Percentiles rank a stretch among this genome's conserved stretches.
Conservation (phyloP, 2,113 vertebrate species). For the Phrynosoma blainvillii region DNA sequence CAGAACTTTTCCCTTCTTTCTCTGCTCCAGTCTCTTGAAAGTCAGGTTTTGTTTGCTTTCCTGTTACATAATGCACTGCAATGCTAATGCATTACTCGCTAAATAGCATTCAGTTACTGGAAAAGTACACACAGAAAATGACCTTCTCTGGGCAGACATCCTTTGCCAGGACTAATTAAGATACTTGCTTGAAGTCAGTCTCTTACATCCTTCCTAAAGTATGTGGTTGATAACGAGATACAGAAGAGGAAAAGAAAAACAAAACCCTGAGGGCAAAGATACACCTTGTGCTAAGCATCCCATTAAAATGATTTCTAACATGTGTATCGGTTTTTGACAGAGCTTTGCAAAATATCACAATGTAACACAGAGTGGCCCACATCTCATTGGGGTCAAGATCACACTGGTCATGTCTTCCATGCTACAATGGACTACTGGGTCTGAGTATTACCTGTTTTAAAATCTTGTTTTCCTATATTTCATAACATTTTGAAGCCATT, state of each 20-base stretch:
- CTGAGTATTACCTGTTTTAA: no score
- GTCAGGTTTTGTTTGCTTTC: conserved; percentile 11
- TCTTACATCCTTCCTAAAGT: conserved; percentile 23
- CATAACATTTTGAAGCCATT: no score
- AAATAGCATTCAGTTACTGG: conserved; percentile 45
- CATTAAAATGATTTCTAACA: neutral
- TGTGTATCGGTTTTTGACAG: neutral
- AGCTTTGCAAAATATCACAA: neutral
- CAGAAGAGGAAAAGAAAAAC: neutral
- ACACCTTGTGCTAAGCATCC: neutral
- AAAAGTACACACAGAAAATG: conserved; percentile 34
- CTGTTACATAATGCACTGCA: conserved; percentile 22
- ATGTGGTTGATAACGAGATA: conserved; percentile 28
- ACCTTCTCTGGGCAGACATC: conserved; percentile 45
- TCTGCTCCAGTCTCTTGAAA: conserved; percentile 1
- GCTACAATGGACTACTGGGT: no score
- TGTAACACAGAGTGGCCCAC: neutral
- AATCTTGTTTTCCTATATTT: no score
- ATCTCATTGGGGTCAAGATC: no score
- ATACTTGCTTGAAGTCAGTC: conserved; percentile 20
- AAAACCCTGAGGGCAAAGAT: neutral
- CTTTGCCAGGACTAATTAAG: conserved; percentile 39
- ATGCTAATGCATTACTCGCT: conserved; percentile 31
- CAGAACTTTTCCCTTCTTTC: conserved; percentile 27
- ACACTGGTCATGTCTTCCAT: no score